Evolutionary conservation across 2,113 vertebrate genomes (phyloP).

Genomic region (Shinisaurus crocodilurus): DNA sequence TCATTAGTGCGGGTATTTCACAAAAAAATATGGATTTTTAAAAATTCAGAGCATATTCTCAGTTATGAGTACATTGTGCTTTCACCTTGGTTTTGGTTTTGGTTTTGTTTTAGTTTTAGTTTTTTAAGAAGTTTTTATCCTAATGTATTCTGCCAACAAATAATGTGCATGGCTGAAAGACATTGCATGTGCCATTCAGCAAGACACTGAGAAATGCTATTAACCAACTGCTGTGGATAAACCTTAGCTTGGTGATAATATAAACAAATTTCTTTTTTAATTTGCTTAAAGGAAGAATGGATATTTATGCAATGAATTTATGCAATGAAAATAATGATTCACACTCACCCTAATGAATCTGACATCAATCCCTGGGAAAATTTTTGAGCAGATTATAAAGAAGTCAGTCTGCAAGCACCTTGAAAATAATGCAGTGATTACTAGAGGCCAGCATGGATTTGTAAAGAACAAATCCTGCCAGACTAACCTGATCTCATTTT

Average conservation of each 20-base stretch:
- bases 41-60: not conserved
- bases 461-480: no score
- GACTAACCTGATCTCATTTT: no score
- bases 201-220: constrained; percentile 4
- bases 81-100: not conserved
- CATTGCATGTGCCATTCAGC: not conserved
- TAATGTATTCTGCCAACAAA: not conserved
- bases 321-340: constrained; percentile 7
- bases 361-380: no score
- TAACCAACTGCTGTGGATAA: constrained; percentile 8
- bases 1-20: not conserved
- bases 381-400: no score
- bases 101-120: not conserved
- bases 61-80: not conserved
- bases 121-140: not conserved
- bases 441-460: no score
- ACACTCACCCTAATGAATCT: not conserved
- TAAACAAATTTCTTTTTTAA: not conserved
- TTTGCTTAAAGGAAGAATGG: constrained; percentile 19
- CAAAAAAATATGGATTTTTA: not conserved
- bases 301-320: not conserved
- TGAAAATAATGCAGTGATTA: no score
- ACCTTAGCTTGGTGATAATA: not conserved
- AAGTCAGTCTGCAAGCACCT: no score
- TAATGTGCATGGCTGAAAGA: not conserved